phyloP scores from a whole-genome alignment of 2,113 vertebrate species.

The Paedocypris sp. region DNA sequence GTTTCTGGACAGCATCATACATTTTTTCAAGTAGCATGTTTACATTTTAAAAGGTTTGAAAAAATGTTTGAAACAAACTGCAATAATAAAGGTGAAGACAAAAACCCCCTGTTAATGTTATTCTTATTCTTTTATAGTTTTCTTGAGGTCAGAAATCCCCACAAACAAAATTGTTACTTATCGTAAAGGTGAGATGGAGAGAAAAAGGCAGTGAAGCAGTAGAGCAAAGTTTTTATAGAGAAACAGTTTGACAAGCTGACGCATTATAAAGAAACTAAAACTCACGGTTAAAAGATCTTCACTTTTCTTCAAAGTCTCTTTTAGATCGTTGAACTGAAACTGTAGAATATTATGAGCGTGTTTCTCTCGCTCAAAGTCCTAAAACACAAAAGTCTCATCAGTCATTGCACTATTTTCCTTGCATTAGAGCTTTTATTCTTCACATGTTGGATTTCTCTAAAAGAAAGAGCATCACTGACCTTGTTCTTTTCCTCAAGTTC shows the following conservation, averaged over 20 bases:
- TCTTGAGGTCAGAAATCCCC: too few relatives aligned
- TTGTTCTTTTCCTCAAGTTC: constrained; percentile 67
- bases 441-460: neutral
- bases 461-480: constrained; percentile 43
- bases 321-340: constrained; percentile 73
- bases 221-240: too few relatives aligned
- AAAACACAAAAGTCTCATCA: neutral
- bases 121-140: too few relatives aligned
- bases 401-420: neutral
- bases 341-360: constrained; percentile 69
- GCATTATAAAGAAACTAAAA: too few relatives aligned
- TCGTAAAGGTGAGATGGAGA: too few relatives aligned
- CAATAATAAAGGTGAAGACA: too few relatives aligned
- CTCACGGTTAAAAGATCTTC: constrained; percentile 78
- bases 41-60: too few relatives aligned
- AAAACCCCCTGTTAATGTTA: too few relatives aligned
- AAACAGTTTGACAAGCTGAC: too few relatives aligned
- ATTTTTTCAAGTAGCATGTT: neutral
- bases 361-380: constrained; percentile 77
- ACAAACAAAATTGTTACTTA: too few relatives aligned
- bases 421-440: neutral
- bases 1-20: constrained; percentile 69
- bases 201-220: too few relatives aligned
- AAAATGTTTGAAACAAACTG: too few relatives aligned
- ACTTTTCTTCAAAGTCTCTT: constrained; percentile 70